Percentiles rank a stretch among this genome's conserved stretches.
phyloP scores from a whole-genome alignment of 2,888 invertebrate species.

The Thereva unica region DNA sequence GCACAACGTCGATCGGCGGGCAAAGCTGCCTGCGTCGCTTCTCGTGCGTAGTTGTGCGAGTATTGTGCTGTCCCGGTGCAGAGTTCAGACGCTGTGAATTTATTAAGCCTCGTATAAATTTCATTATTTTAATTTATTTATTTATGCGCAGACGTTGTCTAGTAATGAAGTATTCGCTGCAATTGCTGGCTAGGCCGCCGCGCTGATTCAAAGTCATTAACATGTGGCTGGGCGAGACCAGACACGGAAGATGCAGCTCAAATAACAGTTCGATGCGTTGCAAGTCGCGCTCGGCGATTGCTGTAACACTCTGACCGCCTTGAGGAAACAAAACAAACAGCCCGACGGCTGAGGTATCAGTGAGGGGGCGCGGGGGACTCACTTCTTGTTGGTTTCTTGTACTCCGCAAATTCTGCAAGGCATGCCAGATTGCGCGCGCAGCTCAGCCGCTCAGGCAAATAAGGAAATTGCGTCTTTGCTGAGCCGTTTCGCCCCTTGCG shows the following conservation, averaged over 20 bases:
- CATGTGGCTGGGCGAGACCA: conserved; percentile 15
- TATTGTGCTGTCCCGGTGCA: conserved; percentile 8
- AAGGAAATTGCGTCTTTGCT: conserved; percentile 32
- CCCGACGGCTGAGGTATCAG: neutral
- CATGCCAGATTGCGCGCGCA: neutral
- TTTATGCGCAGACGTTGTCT: conserved; percentile 33
- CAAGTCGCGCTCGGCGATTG: neutral
- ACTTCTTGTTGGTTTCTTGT: no score
- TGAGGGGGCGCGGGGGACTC: no score
- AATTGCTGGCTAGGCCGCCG: conserved; percentile 28
- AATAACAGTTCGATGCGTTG: conserved; percentile 10
- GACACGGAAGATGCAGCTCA: conserved; percentile 26
- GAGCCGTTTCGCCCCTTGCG: conserved; percentile 17
- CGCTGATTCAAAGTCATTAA: conserved; percentile 27
- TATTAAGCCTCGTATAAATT: conserved; percentile 31
- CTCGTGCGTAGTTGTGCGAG: neutral
- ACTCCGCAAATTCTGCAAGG: neutral
- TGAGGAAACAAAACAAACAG: neutral
- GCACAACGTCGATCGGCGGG: conserved; percentile 8
- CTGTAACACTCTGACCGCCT: neutral
- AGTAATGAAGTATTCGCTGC: conserved; percentile 33
- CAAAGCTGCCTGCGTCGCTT: conserved; percentile 15
- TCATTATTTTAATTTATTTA: conserved; percentile 33
- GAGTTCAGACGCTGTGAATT: conserved; percentile 22
- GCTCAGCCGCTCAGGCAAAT: conserved; percentile 19